Conservation (phyloP, 2,113 vertebrate species). For the Tupaia chinensis region DNA sequence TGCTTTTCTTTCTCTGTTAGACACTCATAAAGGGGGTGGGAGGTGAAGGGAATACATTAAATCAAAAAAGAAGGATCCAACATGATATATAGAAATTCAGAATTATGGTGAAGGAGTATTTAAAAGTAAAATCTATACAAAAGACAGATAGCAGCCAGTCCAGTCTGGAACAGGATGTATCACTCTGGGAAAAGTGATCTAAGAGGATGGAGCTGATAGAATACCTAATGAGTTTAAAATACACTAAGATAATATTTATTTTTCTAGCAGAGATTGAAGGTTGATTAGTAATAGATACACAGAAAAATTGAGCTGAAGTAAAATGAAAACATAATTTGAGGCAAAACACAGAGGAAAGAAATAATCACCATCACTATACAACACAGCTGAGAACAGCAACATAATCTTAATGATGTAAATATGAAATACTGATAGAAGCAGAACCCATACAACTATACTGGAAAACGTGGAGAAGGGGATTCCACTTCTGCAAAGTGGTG, state of each 20-base stretch:
- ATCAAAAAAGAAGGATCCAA: not conserved
- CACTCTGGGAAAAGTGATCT: not conserved
- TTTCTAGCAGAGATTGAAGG: not conserved
- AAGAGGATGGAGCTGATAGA: not conserved
- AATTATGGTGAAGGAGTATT: not conserved
- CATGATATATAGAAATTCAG: not conserved
- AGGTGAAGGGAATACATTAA: not conserved
- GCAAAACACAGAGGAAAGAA: constrained; percentile 1
- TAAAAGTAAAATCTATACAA: not conserved
- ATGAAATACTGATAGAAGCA: not conserved
- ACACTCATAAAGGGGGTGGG: not conserved
- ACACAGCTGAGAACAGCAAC: not conserved
- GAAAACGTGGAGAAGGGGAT: not conserved
- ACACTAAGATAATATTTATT: not conserved
- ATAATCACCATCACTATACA: not conserved
- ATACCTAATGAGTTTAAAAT: not conserved
- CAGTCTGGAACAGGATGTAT: no score
- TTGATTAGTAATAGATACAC: not conserved
- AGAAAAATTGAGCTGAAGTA: constrained; percentile 1
- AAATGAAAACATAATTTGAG: not conserved
- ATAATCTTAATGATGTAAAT: not conserved
- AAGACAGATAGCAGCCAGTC: not conserved
- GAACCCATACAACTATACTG: not conserved
- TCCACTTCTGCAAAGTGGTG: not conserved
- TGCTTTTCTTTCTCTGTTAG: not conserved